Evolutionary conservation across 2,797 vertebrate genomes (phyloP).

Genomic region (Meda fulgida): DNA sequence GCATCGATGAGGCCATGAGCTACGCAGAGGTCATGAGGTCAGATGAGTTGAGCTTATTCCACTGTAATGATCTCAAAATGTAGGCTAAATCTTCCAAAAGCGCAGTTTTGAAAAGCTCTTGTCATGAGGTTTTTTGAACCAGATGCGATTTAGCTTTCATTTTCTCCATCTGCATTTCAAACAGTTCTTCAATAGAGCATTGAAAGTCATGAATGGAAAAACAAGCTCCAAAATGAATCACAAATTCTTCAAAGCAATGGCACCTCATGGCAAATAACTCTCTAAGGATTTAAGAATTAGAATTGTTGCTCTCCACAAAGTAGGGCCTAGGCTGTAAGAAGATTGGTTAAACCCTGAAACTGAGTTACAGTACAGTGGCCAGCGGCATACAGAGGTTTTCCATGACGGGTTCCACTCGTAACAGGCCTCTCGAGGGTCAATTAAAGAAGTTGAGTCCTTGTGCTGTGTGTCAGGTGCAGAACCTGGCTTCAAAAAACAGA

Average conservation of each 20-base stretch:
- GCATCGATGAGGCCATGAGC: constrained; percentile 96
- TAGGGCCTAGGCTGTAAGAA: too few relatives aligned
- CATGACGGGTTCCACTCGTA: too few relatives aligned
- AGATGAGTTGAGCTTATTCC: constrained; percentile 19
- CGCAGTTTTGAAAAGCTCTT: background rate
- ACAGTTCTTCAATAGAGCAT: background rate
- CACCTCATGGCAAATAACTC: too few relatives aligned
- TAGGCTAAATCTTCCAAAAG: background rate
- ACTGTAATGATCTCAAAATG: background rate
- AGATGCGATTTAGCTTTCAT: background rate
- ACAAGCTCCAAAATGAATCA: background rate
- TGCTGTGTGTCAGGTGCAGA: too few relatives aligned
- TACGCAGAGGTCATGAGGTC: constrained; percentile 95
- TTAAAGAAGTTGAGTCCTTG: too few relatives aligned
- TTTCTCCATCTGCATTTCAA: background rate
- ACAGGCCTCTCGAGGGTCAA: too few relatives aligned
- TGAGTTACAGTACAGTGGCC: too few relatives aligned
- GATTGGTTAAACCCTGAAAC: too few relatives aligned
- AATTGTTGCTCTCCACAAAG: too few relatives aligned
- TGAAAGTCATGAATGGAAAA: background rate
- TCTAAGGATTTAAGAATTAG: too few relatives aligned
- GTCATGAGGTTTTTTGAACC: background rate
- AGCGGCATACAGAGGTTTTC: too few relatives aligned
- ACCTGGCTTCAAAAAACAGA: too few relatives aligned
- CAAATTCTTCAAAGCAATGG: background rate